Conservation (phyloP, 2,113 vertebrate genomes). For the Myiagra hebetior region DNA sequence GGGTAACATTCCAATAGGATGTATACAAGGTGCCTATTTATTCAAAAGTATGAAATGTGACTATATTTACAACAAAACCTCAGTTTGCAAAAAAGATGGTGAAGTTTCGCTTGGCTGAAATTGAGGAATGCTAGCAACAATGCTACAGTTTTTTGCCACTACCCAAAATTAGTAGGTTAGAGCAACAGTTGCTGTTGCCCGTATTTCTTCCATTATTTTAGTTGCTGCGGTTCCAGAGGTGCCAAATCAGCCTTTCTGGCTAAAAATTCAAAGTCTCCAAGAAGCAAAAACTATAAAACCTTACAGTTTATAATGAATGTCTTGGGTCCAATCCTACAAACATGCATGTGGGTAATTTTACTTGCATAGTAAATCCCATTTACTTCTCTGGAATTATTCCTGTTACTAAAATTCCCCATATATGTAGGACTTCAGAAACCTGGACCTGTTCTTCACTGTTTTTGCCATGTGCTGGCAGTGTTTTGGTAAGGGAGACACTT, state of each 20-base stretch:
- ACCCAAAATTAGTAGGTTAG: background rate
- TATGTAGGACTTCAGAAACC: background rate
- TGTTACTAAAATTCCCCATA: background rate
- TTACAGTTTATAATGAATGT: background rate
- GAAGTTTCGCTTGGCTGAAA: background rate
- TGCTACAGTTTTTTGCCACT: background rate
- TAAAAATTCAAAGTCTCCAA: background rate
- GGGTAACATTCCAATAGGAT: background rate
- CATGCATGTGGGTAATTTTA: background rate
- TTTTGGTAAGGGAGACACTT: slow-evolving; percentile 17
- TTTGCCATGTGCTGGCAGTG: slow-evolving; percentile 14
- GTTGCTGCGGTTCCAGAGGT: background rate
- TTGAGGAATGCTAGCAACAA: background rate
- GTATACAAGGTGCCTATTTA: background rate
- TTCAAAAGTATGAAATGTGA: background rate
- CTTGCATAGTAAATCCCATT: background rate
- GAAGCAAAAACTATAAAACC: background rate
- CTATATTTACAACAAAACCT: background rate
- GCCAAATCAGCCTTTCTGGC: background rate
- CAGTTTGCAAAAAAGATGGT: background rate
- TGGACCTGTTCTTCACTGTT: background rate
- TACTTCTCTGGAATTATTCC: background rate
- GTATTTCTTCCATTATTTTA: background rate
- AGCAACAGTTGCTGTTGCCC: background rate
- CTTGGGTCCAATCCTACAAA: background rate